These are phyloP conservation scores for Lepidocolaptes lacrymiger DNA, from an alignment of 2,797 vertebrate genomes.

Conservation along the genomic window DNA sequence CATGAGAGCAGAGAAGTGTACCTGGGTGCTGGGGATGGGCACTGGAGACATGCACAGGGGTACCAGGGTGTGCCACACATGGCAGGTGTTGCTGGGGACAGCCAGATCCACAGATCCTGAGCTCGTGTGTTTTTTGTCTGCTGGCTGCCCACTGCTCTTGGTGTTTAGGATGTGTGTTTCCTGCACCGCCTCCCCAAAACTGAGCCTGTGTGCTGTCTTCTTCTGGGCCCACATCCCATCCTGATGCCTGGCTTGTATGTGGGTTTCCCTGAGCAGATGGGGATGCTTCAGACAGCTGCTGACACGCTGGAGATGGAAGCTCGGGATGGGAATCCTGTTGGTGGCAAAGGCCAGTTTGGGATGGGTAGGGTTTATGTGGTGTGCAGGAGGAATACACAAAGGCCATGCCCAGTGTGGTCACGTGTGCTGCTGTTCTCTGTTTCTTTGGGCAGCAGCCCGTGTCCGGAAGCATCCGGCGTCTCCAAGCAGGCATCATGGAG, in stretches of 20 bases:
- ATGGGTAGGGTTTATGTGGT: background rate
- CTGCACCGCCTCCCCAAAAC: background rate
- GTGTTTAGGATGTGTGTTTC: fast-evolving
- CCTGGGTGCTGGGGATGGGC: background rate
- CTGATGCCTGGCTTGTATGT: fast-evolving
- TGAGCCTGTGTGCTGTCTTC: fast-evolving
- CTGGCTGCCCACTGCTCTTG: background rate
- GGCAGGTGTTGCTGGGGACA: background rate
- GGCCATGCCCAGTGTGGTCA: background rate
- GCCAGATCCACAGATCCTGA: background rate
- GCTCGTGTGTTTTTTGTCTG: background rate
- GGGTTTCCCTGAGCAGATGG: background rate
- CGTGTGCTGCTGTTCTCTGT: background rate
- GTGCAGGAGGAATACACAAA: background rate
- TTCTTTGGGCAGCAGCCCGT: background rate
- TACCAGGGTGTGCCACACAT: fast-evolving
- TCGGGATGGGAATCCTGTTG: background rate
- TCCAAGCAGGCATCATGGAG: conserved; percentile 82
- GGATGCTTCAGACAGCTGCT: background rate
- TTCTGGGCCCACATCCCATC: fast-evolving
- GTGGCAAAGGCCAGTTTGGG: background rate
- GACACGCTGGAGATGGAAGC: background rate
- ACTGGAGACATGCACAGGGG: background rate
- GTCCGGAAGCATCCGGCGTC: fast-evolving
- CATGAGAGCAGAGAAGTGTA: fast-evolving